Evolutionary conservation across 1,140 invertebrate species (phyloP), one percentile per base, ranked within the genome.

Genomic region (Danaus melanippus): DNA sequence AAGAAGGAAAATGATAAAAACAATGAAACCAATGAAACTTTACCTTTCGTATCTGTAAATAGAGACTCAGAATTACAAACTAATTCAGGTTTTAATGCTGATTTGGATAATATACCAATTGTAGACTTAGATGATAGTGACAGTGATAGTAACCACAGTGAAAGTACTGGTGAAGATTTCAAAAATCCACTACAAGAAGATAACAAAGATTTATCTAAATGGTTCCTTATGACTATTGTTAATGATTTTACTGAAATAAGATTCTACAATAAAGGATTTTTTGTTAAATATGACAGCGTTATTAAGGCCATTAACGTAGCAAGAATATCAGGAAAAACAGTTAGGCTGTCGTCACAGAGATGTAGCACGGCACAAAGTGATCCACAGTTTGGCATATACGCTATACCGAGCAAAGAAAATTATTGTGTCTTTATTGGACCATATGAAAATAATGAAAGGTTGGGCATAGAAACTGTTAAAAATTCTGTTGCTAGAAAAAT

Each of bases 221-320:
- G 84, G 84, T 86, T 85, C 67, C 57, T 85, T 9, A 81, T 86
- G 79, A 83, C 65, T 6, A 45, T 86, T 40, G 82, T 84, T 75
- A 74, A 86, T 53, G 82, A 85, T 71, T 83, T 84, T 62, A 73
- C 43, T 15, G 81, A 86, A 68, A 74, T 86, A 42, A 72, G 76
- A 50, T 84, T 84, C 64, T 70, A 68, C 46, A 75, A 71, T 40
- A 79, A 67, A 67, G 80, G 80, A 8, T 84, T 86, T 60, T 86
- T 84, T 66, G 80, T 86, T 1, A 83, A 75, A 60, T 71, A 79
- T 64, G 69, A 74, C 12, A 83, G 72, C 54, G 74, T 86, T 56
- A 62, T 83, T 21, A 76, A 74, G 50, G 79, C 80, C 45, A 83
- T 84, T 47, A 68, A 70, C 53, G 73, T 84, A 11, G 75, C 81